Evolutionary conservation across 2,888 invertebrate species (phyloP).

Genomic region (Tenthredo amoena): DNA sequence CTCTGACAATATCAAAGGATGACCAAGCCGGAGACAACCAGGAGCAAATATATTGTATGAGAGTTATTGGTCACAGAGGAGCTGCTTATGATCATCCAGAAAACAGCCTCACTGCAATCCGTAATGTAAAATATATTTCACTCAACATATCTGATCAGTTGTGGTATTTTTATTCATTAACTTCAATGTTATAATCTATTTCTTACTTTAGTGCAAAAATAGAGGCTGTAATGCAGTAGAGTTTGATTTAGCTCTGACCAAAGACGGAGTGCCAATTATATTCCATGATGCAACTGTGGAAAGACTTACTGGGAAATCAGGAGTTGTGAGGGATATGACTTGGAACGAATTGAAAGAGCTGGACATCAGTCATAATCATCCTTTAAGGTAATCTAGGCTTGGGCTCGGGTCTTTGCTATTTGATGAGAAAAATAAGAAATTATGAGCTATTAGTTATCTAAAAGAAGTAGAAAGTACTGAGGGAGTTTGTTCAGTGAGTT

Average conservation of each 20-base stretch:
- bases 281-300: constrained; percentile 88
- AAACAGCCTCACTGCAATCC: constrained; percentile 87
- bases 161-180: too few species aligned
- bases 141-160: too few species aligned
- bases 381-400: constrained; percentile 80
- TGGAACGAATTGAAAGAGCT: constrained; percentile 83
- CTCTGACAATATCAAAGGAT: constrained; percentile 63
- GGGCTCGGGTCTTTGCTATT: constrained; percentile 58
- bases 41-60: constrained; percentile 76
- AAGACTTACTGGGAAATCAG: constrained; percentile 81
- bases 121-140: constrained; percentile 80
- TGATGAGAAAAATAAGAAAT: not conserved
- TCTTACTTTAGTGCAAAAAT: constrained; percentile 82
- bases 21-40: constrained; percentile 44
- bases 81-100: constrained; percentile 89
- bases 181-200: too few species aligned
- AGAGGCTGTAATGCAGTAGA: constrained; percentile 88
- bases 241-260: constrained; percentile 87
- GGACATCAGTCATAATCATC: constrained; percentile 85
- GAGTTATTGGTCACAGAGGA: constrained; percentile 87
- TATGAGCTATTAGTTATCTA: not conserved
- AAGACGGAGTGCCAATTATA: constrained; percentile 87
- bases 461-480: not conserved
- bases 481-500: too few species aligned
- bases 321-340: constrained; percentile 81